These are phyloP conservation scores for Fukomys damarensis DNA, from an alignment of 2,113 vertebrate species.

Conservation along the genomic window DNA sequence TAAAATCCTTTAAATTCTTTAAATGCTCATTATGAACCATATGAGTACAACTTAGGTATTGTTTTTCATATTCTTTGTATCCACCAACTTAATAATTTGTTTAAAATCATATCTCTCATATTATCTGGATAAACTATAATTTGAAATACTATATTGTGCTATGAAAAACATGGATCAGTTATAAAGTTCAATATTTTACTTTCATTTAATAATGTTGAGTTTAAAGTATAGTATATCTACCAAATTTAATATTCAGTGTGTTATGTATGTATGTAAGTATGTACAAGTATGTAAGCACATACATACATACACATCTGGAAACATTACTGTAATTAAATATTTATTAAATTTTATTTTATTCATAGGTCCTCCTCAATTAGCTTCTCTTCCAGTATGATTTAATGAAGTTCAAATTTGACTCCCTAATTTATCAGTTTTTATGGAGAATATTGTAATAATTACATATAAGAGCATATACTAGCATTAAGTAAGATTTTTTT, in stretches of 20 bases:
- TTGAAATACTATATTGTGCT: background rate
- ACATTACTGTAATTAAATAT: background rate
- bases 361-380: background rate
- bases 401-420: background rate
- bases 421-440: background rate
- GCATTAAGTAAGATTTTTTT: background rate
- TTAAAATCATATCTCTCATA: background rate
- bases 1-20: no score
- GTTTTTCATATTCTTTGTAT: background rate
- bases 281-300: background rate
- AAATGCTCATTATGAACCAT: constrained; percentile 45
- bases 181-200: background rate
- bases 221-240: background rate
- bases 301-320: background rate
- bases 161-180: background rate
- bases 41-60: background rate
- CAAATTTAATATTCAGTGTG: background rate
- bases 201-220: background rate
- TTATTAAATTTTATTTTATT: background rate
- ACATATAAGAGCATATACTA: background rate
- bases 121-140: background rate
- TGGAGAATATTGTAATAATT: background rate
- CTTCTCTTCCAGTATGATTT: background rate
- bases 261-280: background rate
- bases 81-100: background rate